Evolutionary conservation across 2,113 vertebrate genomes (phyloP), one percentile per base, ranked within the genome.

Genomic region (Todiramphus chloris): DNA sequence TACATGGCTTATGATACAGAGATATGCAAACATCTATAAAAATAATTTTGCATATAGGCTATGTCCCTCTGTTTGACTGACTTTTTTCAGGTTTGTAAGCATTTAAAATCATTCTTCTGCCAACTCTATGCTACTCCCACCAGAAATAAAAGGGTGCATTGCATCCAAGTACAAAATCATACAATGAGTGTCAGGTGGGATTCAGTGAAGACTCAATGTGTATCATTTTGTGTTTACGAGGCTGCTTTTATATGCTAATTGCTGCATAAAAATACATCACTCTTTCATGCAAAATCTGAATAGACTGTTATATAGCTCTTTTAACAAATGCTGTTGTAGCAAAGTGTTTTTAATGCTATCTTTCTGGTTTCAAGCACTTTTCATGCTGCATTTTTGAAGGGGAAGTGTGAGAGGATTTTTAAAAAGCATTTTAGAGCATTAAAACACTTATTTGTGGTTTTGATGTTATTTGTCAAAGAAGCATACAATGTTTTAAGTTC

Each of bases 31-130:
- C 94, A 92, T 90, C 30, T 94, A 16, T 96, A 96, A 97, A 95
- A 95, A 91, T 97, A 96, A 95, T 93, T 75, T 97, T 98, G 91
- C 94, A 74, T 97, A 89, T 95, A 97, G 97, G 95, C 60, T 96
- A 92, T 97, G 89, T 96, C 90, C 73, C 27, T 97, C 96, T 97
- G 89, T 97, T 94, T 98, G 96, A 98, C 89, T 95, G 83, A 91
- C 92, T 97, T 95, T 97, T 98, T 93, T 63, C 97, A 98, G 98
- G 98, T 98, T 98, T 98, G 97, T 98, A 98, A 97, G 58, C 92
- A 90, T 95, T 96, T 97, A 93, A 86, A 98, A 93, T 83, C 69
- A 31, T 95, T 97, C 95, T 97, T 98, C 95, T 96, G 94, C 95
- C 97, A 94, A 94, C 66, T 97, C 74, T 97, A 89, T 92, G 90